A percentile compares a stretch with the other conserved stretches of the same genome.
Conservation (phyloP, 2,888 invertebrate genomes). For the Schrankia costaestrigalis region DNA sequence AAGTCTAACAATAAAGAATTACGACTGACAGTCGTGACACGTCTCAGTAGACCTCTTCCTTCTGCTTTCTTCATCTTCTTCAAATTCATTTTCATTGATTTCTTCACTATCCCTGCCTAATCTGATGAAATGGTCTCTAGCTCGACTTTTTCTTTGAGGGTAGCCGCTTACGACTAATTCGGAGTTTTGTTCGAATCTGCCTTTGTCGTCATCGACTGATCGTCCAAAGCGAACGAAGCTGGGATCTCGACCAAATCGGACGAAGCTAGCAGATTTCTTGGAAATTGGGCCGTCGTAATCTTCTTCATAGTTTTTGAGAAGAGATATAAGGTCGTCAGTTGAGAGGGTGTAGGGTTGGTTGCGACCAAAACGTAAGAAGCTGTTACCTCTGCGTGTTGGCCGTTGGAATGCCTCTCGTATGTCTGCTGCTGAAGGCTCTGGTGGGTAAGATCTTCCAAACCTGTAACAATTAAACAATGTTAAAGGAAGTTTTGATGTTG, state of each 20-base stretch:
- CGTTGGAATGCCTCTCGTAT: conserved; percentile 58
- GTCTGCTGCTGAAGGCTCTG: conserved; percentile 65
- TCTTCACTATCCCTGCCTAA: conserved; percentile 70
- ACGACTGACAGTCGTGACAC: conserved; percentile 64
- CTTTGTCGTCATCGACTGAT: conserved; percentile 53
- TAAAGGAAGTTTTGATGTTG: background rate
- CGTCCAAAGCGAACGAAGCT: conserved; percentile 76
- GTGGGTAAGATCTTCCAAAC: conserved; percentile 69
- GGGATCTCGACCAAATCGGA: conserved; percentile 66
- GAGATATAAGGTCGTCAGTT: conserved; percentile 60
- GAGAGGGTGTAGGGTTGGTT: conserved; percentile 60
- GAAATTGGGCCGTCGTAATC: conserved; percentile 52
- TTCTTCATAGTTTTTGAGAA: conserved; percentile 62
- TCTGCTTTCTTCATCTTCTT: conserved; percentile 52
- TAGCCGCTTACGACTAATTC: conserved; percentile 49
- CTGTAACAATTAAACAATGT: conserved; percentile 33
- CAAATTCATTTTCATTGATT: conserved; percentile 45
- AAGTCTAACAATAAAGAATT: conserved; percentile 38
- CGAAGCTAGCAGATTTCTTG: conserved; percentile 61
- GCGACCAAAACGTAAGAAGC: conserved; percentile 68
- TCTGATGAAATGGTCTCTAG: conserved; percentile 68
- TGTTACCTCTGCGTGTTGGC: conserved; percentile 58
- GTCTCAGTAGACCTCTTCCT: conserved; percentile 54
- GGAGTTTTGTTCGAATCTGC: conserved; percentile 43
- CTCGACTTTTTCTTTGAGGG: conserved; percentile 66